These are phyloP conservation scores for Equus quagga DNA, from an alignment of 2,113 vertebrate genomes.

Conservation along the genomic window DNA sequence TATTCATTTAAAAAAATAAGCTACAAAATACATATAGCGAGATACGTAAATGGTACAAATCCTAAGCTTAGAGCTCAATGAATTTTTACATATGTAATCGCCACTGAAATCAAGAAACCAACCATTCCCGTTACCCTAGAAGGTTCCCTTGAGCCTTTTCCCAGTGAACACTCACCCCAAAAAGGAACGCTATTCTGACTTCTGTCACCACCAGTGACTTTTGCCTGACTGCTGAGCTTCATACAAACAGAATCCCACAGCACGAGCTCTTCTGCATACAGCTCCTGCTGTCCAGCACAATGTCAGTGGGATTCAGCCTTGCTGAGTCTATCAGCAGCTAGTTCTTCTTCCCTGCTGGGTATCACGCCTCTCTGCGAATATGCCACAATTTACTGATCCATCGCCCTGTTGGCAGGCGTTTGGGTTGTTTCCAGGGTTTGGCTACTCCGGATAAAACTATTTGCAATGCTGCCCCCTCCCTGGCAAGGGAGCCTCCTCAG, in stretches of 20 bases:
- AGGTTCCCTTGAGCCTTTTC: neutral
- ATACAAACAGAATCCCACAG: neutral
- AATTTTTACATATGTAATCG: neutral
- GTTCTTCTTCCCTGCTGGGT: neutral
- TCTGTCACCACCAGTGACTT: neutral
- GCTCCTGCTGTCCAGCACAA: too few relatives aligned
- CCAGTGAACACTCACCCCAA: neutral
- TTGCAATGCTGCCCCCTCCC: neutral
- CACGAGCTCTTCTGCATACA: neutral
- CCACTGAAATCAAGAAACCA: neutral
- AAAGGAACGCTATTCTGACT: neutral
- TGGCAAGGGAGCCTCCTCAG: neutral
- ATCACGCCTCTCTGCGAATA: neutral
- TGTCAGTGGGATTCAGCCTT: neutral
- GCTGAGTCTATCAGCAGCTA: neutral
- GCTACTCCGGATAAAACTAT: neutral
- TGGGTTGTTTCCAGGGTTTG: too few relatives aligned
- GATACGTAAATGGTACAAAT: neutral
- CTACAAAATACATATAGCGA: neutral
- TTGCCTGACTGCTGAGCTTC: neutral
- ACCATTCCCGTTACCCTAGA: neutral
- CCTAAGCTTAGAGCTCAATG: neutral
- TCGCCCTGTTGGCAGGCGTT: too few relatives aligned
- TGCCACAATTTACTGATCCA: neutral
- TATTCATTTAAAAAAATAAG: neutral